Percentiles rank a stretch among this genome's conserved stretches.
Evolutionary conservation across 1,140 invertebrate genomes (phyloP).

Genomic region (Drosophila biarmipes): DNA sequence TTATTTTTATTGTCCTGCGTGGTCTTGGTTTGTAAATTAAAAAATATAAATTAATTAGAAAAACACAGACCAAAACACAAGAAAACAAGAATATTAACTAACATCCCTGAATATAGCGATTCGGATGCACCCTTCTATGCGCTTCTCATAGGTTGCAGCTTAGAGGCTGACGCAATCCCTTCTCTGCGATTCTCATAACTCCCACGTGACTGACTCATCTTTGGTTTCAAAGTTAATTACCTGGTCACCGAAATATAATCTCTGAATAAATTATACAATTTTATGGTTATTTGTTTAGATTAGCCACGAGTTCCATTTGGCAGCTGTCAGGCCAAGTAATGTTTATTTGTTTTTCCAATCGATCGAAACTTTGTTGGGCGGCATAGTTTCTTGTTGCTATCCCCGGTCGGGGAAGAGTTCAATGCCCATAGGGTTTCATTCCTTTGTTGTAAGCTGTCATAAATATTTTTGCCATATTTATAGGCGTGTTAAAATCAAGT

Average conservation of each 20-base stretch:
- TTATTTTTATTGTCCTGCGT: slow-evolving; percentile 1
- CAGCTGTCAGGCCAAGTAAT: slow-evolving; percentile 26
- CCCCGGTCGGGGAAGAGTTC: slow-evolving; percentile 19
- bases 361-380: slow-evolving; percentile 4
- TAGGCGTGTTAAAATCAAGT: slow-evolving; percentile 28
- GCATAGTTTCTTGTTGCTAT: slow-evolving; percentile 12
- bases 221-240: slow-evolving; percentile 25
- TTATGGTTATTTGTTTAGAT: slow-evolving; percentile 57
- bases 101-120: too few species aligned
- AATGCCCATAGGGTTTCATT: slow-evolving; percentile 15
- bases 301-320: slow-evolving; percentile 29
- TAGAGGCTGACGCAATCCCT: slow-evolving; percentile 25
- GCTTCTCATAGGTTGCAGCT: slow-evolving; percentile 4
- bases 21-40: background rate
- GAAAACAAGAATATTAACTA: background rate
- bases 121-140: slow-evolving; percentile 3
- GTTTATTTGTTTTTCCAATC: slow-evolving; percentile 42
- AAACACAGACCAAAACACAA: too few species aligned
- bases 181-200: slow-evolving; percentile 5
- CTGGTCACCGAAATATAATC: slow-evolving; percentile 26
- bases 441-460: slow-evolving; percentile 38
- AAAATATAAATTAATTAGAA: too few species aligned
- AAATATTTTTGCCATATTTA: slow-evolving; percentile 29
- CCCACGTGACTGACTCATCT: slow-evolving; percentile 14
- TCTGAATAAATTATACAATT: slow-evolving; percentile 56